phyloP scores from a whole-genome alignment of 2,113 vertebrate species.

The Brachypteracias leptosomus region DNA sequence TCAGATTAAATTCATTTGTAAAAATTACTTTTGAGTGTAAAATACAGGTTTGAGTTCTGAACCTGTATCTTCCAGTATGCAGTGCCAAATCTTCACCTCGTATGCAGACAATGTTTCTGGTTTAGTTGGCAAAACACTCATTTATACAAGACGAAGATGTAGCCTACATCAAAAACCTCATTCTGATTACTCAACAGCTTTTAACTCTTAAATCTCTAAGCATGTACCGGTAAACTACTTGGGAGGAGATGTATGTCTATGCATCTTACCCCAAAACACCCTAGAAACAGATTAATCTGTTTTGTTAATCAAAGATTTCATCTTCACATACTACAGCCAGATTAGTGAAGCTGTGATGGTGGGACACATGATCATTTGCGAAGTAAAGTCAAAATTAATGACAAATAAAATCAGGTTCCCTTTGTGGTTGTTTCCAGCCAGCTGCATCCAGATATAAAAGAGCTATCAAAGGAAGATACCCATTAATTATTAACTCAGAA shows the following conservation, averaged over 20 bases:
- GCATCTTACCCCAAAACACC: background rate
- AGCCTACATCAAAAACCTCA: slow-evolving; percentile 42
- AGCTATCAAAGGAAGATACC: slow-evolving; percentile 75
- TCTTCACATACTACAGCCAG: slow-evolving; percentile 57
- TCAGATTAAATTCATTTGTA: background rate
- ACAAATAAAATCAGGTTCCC: slow-evolving; percentile 75
- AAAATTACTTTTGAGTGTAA: background rate
- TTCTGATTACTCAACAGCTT: slow-evolving; percentile 26
- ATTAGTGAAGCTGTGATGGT: slow-evolving; percentile 56
- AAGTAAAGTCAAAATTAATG: slow-evolving; percentile 78
- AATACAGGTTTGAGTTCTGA: background rate
- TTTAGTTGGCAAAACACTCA: background rate
- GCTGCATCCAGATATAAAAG: slow-evolving; percentile 78
- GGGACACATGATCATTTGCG: slow-evolving; percentile 39
- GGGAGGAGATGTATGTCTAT: slow-evolving; percentile 17
- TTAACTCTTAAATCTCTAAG: slow-evolving; percentile 52
- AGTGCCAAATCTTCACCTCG: background rate
- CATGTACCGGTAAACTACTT: slow-evolving; percentile 41
- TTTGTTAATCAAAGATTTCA: slow-evolving; percentile 69
- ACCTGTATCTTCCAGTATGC: background rate
- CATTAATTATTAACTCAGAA: slow-evolving; percentile 83
- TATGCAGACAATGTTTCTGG: background rate
- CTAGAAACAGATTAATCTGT: slow-evolving; percentile 62
- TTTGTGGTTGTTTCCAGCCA: slow-evolving; percentile 77
- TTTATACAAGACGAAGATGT: slow-evolving; percentile 3